Evolutionary conservation across 2,888 invertebrate species (phyloP).

Genomic region (Meteorus colon): DNA sequence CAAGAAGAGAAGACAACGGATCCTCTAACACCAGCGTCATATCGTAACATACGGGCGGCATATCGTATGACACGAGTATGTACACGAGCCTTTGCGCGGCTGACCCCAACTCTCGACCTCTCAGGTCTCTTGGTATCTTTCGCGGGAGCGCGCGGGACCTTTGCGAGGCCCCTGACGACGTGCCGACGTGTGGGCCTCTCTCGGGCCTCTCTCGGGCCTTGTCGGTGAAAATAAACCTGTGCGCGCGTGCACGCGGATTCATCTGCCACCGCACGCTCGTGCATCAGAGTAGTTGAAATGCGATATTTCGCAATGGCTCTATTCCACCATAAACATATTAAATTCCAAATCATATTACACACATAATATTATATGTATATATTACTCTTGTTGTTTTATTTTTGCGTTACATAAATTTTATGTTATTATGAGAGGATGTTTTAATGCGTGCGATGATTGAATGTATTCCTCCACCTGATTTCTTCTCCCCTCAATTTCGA

Average conservation of each 20-base stretch:
- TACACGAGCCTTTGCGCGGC: slow-evolving; percentile 62
- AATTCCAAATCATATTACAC: neutral
- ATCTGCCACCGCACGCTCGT: slow-evolving; percentile 13
- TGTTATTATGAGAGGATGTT: neutral
- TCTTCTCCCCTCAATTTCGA: slow-evolving; percentile 48
- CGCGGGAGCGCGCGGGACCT: slow-evolving; percentile 52
- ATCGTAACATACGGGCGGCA: slow-evolving; percentile 65
- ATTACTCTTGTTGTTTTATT: neutral
- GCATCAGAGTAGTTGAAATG: neutral
- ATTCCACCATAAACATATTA: slow-evolving; percentile 2
- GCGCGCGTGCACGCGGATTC: slow-evolving; percentile 18
- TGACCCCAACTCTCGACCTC: slow-evolving; percentile 65
- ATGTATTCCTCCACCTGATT: neutral
- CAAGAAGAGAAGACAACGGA: slow-evolving; percentile 48
- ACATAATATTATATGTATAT: neutral
- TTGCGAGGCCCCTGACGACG: slow-evolving; percentile 50
- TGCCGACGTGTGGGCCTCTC: slow-evolving; percentile 44
- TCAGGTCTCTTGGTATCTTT: slow-evolving; percentile 55
- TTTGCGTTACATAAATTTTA: neutral
- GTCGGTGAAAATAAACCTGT: slow-evolving; percentile 23
- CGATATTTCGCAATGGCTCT: slow-evolving; percentile 19
- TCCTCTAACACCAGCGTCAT: slow-evolving; percentile 52
- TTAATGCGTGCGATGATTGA: neutral
- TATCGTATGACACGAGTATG: slow-evolving; percentile 67
- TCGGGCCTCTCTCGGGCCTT: neutral